A percentile compares a stretch with the other conserved stretches of the same genome.
Evolutionary conservation across 2,797 vertebrate genomes (phyloP).

Genomic region (Phrynocephalus forsythii): DNA sequence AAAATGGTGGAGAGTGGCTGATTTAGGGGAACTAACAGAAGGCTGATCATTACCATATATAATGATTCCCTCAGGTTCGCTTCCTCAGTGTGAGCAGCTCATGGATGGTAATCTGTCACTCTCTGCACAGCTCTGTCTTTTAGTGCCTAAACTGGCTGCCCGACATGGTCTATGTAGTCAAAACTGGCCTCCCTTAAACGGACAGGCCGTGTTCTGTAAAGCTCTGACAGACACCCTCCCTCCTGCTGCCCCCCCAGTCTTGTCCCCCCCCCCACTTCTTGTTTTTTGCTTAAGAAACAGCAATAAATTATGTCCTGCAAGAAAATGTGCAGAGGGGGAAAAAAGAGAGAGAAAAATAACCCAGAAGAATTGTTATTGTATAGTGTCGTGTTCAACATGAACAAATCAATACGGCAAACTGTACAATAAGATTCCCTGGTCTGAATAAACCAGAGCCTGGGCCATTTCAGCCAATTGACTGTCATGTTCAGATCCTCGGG

Average conservation of each 20-base stretch:
- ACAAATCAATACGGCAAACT: constrained; percentile 55
- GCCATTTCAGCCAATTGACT: constrained; percentile 43
- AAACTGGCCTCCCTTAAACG: neutral
- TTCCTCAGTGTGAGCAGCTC: neutral
- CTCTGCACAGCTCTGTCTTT: neutral
- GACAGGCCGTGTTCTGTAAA: neutral
- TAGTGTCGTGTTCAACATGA: constrained; percentile 39
- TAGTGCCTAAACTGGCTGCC: neutral
- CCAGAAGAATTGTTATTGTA: constrained; percentile 51
- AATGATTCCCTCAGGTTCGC: neutral
- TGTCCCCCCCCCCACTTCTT: accelerated
- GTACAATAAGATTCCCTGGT: neutral
- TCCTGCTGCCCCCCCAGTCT: neutral
- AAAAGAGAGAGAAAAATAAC: constrained; percentile 33
- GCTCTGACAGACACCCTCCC: too few relatives aligned
- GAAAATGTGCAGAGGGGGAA: constrained; percentile 16
- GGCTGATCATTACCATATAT: neutral
- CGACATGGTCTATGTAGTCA: neutral
- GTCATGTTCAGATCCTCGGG: constrained; percentile 29
- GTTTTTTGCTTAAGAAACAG: neutral
- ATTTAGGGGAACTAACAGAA: neutral
- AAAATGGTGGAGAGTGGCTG: too few relatives aligned
- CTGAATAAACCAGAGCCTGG: constrained; percentile 48
- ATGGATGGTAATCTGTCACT: too few relatives aligned
- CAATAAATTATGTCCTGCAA: constrained; percentile 9